Evolutionary conservation across 2,888 invertebrate genomes (phyloP), one percentile per base, ranked within the genome.

Genomic region (Drosophila multiciliata): DNA sequence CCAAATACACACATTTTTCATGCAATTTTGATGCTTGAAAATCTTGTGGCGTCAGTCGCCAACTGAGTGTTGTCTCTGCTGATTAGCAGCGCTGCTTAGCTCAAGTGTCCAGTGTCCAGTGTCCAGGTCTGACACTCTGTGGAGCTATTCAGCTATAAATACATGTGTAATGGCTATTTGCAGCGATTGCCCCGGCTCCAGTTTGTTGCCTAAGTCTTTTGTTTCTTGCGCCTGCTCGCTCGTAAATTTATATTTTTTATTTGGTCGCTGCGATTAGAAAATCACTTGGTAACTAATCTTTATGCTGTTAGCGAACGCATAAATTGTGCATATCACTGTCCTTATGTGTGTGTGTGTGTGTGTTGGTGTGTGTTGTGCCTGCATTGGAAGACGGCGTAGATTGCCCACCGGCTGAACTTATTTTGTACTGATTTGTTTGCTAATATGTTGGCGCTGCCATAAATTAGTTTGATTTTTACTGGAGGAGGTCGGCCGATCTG

Each of bases 371-470:
- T 42, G 12, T 20, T 45, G 23, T 45, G 45, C 20, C 15, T 45
- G 12, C 53, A 52, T 29, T 45, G 62, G 54, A 53, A 53, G 26
- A n/a, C n/a, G n/a, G 29, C 58, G 57, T 59, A 48, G 70, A 52
- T 70, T 78, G 81, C 69, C 81, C 81, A 66, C 62, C 50, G 82
- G 73, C 65, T 79, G 75, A 80, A 78, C 87, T 90, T 90, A 90
- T 90, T 89, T 91, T 91, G 91, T 90, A 90, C 90, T 90, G 87
- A 91, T 90, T 86, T 85, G 90, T 82, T 91, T 91, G 84, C 91
- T 89, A 90, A 91, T 90, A 90, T 80, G 91, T 89, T 90, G 73
- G 90, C 89, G 78, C 83, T 81, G 91, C 82, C 82, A 90, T 90
- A 90, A 90, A 91, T 90, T 89, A 85, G 80, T 82, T 80, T 83